A percentile compares a stretch with the other conserved stretches of the same genome.
phyloP scores from a whole-genome alignment of 2,888 invertebrate species.

The Marronus borbonicus region DNA sequence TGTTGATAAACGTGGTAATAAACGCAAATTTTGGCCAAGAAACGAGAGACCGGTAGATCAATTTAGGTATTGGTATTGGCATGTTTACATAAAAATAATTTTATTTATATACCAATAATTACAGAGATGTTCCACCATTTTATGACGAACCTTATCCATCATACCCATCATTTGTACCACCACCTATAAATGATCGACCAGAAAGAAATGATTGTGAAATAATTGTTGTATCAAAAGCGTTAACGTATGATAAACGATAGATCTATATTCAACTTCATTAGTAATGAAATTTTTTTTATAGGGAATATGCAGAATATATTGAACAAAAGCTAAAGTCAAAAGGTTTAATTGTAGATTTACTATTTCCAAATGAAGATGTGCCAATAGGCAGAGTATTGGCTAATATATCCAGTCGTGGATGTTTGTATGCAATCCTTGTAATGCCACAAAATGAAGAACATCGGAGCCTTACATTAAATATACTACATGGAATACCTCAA shows the following conservation, averaged over 20 bases:
- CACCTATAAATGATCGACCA: conserved; percentile 64
- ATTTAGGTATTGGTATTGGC: conserved; percentile 39
- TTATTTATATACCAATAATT: conserved; percentile 18
- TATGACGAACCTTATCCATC: conserved; percentile 65
- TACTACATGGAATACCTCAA: conserved; percentile 92
- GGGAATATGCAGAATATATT: conserved; percentile 91
- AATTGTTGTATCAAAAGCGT: conserved; percentile 85
- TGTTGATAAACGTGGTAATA: conserved; percentile 47
- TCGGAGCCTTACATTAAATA: conserved; percentile 89
- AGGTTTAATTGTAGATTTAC: conserved; percentile 86
- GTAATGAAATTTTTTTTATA: conserved; percentile 61
- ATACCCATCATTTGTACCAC: conserved; percentile 62
- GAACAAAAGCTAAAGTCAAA: conserved; percentile 85
- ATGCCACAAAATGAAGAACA: conserved; percentile 90
- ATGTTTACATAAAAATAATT: background rate
- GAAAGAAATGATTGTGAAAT: conserved; percentile 93
- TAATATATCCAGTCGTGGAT: conserved; percentile 90
- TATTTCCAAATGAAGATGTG: conserved; percentile 94
- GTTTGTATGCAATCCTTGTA: conserved; percentile 90
- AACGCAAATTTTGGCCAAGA: conserved; percentile 49
- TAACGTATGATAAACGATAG: conserved; percentile 77
- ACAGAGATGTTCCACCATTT: conserved; percentile 55
- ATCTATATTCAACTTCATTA: conserved; percentile 10
- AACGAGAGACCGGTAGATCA: conserved; percentile 49
- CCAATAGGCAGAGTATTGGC: conserved; percentile 85